These are phyloP conservation scores for Hybognathus amarus DNA, from an alignment of 2,797 vertebrate genomes.

Conservation along the genomic window DNA sequence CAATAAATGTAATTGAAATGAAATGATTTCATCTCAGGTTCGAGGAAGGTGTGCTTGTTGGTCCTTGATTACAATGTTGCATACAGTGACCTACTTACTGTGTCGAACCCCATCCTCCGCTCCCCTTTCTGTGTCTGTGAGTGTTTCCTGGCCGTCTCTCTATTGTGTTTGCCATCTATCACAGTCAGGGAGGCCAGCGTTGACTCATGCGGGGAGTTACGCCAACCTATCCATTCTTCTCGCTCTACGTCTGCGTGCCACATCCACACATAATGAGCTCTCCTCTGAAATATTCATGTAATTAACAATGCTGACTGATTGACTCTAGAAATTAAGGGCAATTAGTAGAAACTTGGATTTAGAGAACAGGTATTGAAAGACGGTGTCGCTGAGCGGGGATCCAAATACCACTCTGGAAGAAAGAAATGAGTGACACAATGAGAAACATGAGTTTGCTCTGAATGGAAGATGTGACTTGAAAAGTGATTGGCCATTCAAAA, in stretches of 20 bases:
- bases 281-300: slow-evolving; percentile 79
- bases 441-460: neutral
- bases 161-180: slow-evolving; percentile 48
- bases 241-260: slow-evolving; percentile 39
- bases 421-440: neutral
- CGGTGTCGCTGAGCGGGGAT: neutral
- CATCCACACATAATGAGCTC: slow-evolving; percentile 70
- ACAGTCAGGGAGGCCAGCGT: slow-evolving; percentile 37
- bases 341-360: slow-evolving; percentile 71
- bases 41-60: neutral
- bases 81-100: neutral
- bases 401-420: neutral
- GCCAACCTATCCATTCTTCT: slow-evolving; percentile 59
- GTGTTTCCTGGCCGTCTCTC: slow-evolving; percentile 9
- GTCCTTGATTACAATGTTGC: neutral
- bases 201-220: slow-evolving; percentile 50
- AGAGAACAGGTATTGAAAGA: neutral
- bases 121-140: neutral
- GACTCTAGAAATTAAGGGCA: slow-evolving; percentile 77
- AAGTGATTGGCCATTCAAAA: too few relatives aligned
- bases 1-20: too few relatives aligned
- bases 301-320: slow-evolving; percentile 83
- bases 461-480: neutral
- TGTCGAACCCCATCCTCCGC: neutral
- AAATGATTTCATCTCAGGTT: neutral